These are phyloP conservation scores for Adoxophyes honmai DNA, from an alignment of 1,140 invertebrate species.

Conservation along the genomic window DNA sequence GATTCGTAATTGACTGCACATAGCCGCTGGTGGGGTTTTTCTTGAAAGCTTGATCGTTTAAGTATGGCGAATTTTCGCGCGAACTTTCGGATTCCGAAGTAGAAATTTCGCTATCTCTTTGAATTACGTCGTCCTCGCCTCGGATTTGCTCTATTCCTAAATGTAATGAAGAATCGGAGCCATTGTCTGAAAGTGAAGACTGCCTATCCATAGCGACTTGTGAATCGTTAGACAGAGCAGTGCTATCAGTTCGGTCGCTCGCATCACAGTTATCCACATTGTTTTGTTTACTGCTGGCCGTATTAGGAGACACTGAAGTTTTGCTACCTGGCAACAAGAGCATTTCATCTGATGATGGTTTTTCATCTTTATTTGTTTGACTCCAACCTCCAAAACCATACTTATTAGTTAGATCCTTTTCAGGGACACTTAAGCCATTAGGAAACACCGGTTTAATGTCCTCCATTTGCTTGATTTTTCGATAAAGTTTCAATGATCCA, in stretches of 20 bases:
- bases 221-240: conserved; percentile 60
- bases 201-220: conserved; percentile 50
- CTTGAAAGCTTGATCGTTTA: conserved; percentile 48
- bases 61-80: conserved; percentile 43
- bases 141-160: conserved; percentile 49
- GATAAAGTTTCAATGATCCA: conserved; percentile 55
- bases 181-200: conserved; percentile 58
- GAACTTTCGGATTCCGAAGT: conserved; percentile 45
- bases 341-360: conserved; percentile 63
- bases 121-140: conserved; percentile 32
- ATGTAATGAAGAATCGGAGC: conserved; percentile 56
- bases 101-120: conserved; percentile 41
- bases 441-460: conserved; percentile 70
- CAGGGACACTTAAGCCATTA: conserved; percentile 57
- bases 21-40: conserved; percentile 55
- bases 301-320: conserved; percentile 30
- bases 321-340: conserved; percentile 59
- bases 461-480: conserved; percentile 68
- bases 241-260: conserved; percentile 69
- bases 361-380: conserved; percentile 62
- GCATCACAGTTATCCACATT: conserved; percentile 53
- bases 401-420: conserved; percentile 66
- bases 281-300: conserved; percentile 54
- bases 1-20: conserved; percentile 48
- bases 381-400: conserved; percentile 59